A percentile compares a stretch with the other conserved stretches of the same genome.
phyloP scores from a whole-genome alignment of 1,140 invertebrate genomes.

The Apocrypta bakeri region DNA sequence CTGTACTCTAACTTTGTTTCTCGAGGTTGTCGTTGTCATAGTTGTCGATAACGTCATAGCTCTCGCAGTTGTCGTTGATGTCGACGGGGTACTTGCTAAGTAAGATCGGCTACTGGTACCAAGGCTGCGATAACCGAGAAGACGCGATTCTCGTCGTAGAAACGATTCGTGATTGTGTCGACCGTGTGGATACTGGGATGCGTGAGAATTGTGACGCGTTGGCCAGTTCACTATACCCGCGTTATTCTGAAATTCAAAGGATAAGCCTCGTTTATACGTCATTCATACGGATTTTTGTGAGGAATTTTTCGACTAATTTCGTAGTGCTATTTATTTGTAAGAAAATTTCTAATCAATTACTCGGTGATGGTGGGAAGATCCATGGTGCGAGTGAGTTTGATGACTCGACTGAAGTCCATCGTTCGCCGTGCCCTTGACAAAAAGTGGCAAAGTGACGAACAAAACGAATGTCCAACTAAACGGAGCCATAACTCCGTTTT shows the following conservation, averaged over 20 bases:
- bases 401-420: not conserved
- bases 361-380: slow-evolving; percentile 27
- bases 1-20: not conserved
- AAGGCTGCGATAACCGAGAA: not conserved
- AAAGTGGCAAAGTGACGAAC: not conserved
- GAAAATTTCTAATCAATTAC: slow-evolving; percentile 36
- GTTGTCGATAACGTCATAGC: not conserved
- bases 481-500: slow-evolving; percentile 43
- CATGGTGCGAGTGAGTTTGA: slow-evolving; percentile 28
- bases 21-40: not conserved
- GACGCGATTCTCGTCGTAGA: slow-evolving; percentile 1
- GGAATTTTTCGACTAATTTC: not conserved
- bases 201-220: not conserved
- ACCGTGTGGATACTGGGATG: slow-evolving; percentile 1
- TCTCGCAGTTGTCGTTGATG: not conserved
- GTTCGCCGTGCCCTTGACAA: no score
- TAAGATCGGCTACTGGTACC: not conserved
- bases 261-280: no score
- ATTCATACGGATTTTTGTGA: no score
- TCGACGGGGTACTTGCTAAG: not conserved
- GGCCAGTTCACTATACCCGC: not conserved
- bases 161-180: slow-evolving; percentile 29
- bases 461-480: slow-evolving; percentile 12
- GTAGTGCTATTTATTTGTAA: no score
- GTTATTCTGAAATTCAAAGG: slow-evolving; percentile 3